Base-by-base conservation (phyloP, 2,797 vertebrate genomes). In the Megalops cyprinoides region DNA sequence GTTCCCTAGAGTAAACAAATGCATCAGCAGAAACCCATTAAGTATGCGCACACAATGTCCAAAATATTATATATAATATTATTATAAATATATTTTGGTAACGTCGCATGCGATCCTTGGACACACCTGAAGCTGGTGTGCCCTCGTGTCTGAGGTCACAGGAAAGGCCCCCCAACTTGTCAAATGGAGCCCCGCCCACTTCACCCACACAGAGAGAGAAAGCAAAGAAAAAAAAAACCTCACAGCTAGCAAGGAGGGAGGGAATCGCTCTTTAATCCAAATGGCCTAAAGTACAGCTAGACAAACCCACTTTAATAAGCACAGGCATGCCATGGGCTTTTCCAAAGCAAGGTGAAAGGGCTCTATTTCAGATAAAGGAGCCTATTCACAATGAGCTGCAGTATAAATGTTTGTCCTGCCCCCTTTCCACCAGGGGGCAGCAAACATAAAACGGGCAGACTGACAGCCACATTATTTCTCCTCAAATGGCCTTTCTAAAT, bases 251-350 rank as follows among this genome's bases (percentile, higher is more conserved):
- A 89, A 87, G 86, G 79, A 85, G 87, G 86, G 79, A 85, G 81
- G 51, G 87, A 84, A 46, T 84, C 85, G 85, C 77, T 84, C 86
- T 65, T 65, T 42, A 71, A 83, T 83, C 83, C 81, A 84, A 53
- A 80, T 51, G 3, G 77, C 60, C 83, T 81, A 51, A 10, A 46
- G 39, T 42, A 71, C 37, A 62, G 3, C 31, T 10, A 69, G 60
- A 14, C 42, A 49, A 79, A 67, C 15, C 71, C 20, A 7, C 56
- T 46, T 80, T 75, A 80, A 74, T 60, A 80, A 42, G 65, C 62
- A 77, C 14, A 44, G 73, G 87, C 87, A 89, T 87, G 88, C 89
- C 88, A 87, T 77, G 81, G 28, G 86, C 85, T 79, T 79, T 67
- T 37, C 55, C 60, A 79, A 79, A 69, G 60, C 60, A 79, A 69